phyloP scores from a whole-genome alignment of 2,888 invertebrate species.

The Spilosoma lubricipeda region DNA sequence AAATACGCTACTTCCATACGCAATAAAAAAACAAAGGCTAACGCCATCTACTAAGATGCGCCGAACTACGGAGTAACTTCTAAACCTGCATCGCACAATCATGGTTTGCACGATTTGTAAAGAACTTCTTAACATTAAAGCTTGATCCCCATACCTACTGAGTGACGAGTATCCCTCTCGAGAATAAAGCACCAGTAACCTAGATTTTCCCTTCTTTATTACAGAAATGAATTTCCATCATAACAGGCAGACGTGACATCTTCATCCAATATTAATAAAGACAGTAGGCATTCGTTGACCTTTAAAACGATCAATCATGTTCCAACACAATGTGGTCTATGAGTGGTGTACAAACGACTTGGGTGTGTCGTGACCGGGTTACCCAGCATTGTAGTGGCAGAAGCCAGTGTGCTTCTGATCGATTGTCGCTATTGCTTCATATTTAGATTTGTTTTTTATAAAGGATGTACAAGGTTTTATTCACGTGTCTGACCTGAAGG shows the following conservation, averaged over 20 bases:
- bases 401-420: conserved; percentile 30
- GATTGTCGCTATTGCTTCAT: conserved; percentile 35
- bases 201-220: background rate
- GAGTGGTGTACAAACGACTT: conserved; percentile 37
- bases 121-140: background rate
- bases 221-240: background rate
- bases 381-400: conserved; percentile 32
- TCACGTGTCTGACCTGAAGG: background rate
- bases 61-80: background rate
- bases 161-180: too few species aligned
- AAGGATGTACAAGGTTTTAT: background rate
- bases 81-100: background rate
- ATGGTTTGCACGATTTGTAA: background rate
- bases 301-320: conserved; percentile 46
- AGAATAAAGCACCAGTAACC: background rate
- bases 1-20: background rate
- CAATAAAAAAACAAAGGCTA: too few species aligned
- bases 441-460: background rate
- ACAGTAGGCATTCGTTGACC: conserved; percentile 37
- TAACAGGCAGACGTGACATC: conserved; percentile 11
- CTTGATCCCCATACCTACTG: background rate
- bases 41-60: background rate
- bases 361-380: conserved; percentile 61
- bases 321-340: conserved; percentile 5
- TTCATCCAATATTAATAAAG: conserved; percentile 40